phyloP scores from a whole-genome alignment of 1,140 invertebrate species.

The Macrotrachela quadricornifera region DNA sequence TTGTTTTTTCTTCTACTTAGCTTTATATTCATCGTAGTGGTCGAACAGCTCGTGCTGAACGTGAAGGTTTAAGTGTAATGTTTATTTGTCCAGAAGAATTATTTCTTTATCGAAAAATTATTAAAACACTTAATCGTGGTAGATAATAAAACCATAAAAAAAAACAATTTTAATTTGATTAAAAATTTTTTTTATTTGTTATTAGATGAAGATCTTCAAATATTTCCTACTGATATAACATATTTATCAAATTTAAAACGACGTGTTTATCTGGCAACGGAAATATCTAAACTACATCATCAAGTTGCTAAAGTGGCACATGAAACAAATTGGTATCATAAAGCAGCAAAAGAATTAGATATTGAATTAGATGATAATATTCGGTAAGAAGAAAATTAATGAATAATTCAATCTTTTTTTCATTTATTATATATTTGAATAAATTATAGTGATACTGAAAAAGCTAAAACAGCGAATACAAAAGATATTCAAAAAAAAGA shows the following conservation, averaged over 20 bases:
- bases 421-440: too few species aligned
- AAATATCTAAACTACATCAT: slow-evolving; percentile 53
- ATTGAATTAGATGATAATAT: slow-evolving; percentile 50
- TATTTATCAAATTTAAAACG: slow-evolving; percentile 44
- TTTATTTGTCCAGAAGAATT: slow-evolving; percentile 70
- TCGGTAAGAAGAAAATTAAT: not conserved
- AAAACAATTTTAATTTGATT: too few species aligned
- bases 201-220: not conserved
- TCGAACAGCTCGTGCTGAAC: slow-evolving; percentile 65
- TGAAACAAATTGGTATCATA: slow-evolving; percentile 56
- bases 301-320: slow-evolving; percentile 42
- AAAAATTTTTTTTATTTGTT: not conserved
- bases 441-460: too few species aligned
- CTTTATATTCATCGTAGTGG: slow-evolving; percentile 85
- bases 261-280: slow-evolving; percentile 49
- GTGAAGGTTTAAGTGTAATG: slow-evolving; percentile 68
- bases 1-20: too few species aligned
- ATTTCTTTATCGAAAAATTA: slow-evolving; percentile 53
- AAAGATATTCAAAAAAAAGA: too few species aligned
- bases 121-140: slow-evolving; percentile 58
- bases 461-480: too few species aligned
- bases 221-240: slow-evolving; percentile 51
- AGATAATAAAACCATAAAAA: slow-evolving; percentile 21
- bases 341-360: slow-evolving; percentile 61
- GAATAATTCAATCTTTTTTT: not conserved